Base-by-base conservation (phyloP, 2,797 vertebrate species). In the Enteromius treurensis region DNA sequence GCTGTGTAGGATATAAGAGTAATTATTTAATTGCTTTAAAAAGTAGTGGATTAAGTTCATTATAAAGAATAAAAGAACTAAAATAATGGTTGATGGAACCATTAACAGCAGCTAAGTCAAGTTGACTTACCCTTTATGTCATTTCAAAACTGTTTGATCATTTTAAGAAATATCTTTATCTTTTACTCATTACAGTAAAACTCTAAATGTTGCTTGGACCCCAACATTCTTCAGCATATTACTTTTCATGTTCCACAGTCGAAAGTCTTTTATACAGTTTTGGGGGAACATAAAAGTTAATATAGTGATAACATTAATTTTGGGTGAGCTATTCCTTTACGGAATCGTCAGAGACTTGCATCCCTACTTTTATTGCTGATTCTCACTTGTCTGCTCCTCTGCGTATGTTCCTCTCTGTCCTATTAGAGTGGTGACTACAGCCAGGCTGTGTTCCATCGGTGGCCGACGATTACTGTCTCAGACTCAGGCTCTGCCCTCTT, bases 381-480 rank as follows among this genome's bases (percentile, higher is more conserved):
- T 86, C 84, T 87, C 79, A 77, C 80, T 87, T 74, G 21, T 37
- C 84, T 90, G 21, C 83, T 87, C 84, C 68, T 71, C 60, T 82
- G 23, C 87, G 88, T 90, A 91, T 90, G 91, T 90, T 91, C 80
- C 15, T 17, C 69, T 75, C 58, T 86, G 75, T 78, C 73, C 89
- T 78, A 69, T 60, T 17, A 70, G 83, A 82, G 77, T 81, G 17
- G 26, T 37, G 68, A 45, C 82, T 74, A 69, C 5, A 23, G 21
- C 80, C 76, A 65, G 77, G 73, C 82, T 45, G 74, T 0, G 13
- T 62, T 83, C 87, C 81, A 89, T 21, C 17, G 14, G 75, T 87
- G 70, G 87, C 84, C 86, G 55, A 37, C 83, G 74, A 78, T 64
- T 6, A 42, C 77, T 71, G 58, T 68, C 67, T 83, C 79, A 79